Percentiles rank a stretch among this genome's conserved stretches.
phyloP scores from a whole-genome alignment of 2,888 invertebrate genomes.

The Cataglyphis albicans region DNA sequence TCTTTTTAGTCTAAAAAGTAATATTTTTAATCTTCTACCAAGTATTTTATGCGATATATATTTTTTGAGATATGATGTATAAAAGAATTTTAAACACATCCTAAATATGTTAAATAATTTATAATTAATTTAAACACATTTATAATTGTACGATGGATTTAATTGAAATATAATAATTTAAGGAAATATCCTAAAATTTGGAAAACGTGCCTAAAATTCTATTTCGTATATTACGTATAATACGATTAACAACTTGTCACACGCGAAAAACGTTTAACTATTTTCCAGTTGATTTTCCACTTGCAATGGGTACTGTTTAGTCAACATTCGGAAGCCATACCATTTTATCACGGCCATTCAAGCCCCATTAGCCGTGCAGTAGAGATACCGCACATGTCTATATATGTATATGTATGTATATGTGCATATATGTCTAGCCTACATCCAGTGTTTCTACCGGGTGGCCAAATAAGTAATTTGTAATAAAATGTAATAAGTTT shows the following conservation, averaged over 20 bases:
- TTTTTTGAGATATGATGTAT: too few species aligned
- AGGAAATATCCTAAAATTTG: background rate
- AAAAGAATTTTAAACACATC: too few species aligned
- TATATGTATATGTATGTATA: slow-evolving; percentile 77
- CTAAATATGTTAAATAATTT: background rate
- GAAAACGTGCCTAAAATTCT: slow-evolving; percentile 11
- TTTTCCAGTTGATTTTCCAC: slow-evolving; percentile 86
- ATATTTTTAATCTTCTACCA: slow-evolving; percentile 4
- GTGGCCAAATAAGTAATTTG: slow-evolving; percentile 66
- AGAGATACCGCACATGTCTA: slow-evolving; percentile 85
- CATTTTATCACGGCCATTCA: slow-evolving; percentile 86
- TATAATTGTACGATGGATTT: background rate
- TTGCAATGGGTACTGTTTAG: slow-evolving; percentile 85
- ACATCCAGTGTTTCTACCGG: slow-evolving; percentile 79
- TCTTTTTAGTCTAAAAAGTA: slow-evolving; percentile 50
- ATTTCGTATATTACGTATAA: slow-evolving; percentile 28
- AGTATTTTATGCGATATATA: background rate
- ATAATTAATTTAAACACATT: background rate
- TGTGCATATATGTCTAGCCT: slow-evolving; percentile 74
- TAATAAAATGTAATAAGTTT: slow-evolving; percentile 8
- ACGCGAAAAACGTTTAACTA: slow-evolving; percentile 79
- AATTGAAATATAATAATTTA: background rate
- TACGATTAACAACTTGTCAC: slow-evolving; percentile 71
- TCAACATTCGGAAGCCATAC: slow-evolving; percentile 86
- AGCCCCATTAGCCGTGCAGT: slow-evolving; percentile 86